phyloP scores from a whole-genome alignment of 2,888 invertebrate genomes.

The Dasypogon diadema region DNA sequence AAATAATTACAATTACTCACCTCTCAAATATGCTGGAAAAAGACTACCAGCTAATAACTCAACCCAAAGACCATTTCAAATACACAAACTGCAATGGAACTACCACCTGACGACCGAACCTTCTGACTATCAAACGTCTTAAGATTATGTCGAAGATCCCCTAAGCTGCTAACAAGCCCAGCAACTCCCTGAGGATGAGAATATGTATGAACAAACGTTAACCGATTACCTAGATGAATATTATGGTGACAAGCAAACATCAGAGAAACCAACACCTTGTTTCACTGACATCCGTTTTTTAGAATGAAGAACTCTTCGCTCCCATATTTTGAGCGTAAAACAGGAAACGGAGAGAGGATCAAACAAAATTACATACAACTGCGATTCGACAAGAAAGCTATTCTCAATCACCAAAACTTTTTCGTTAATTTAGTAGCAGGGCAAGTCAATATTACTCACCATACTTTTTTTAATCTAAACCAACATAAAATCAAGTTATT shows the following conservation, averaged over 20 bases:
- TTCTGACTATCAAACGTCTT: not conserved
- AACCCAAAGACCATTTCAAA: not conserved
- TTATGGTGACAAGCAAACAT: not conserved
- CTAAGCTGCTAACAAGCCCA: not conserved
- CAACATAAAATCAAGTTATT: no score
- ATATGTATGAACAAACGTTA: conserved; percentile 6
- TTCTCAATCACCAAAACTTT: no score
- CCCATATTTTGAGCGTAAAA: conserved; percentile 36
- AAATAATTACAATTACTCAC: conserved; percentile 6
- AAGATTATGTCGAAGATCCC: not conserved
- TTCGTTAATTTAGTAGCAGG: no score
- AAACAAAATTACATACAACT: conserved; percentile 22
- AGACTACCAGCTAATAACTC: conserved; percentile 28
- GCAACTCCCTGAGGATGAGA: not conserved
- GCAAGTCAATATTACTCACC: no score
- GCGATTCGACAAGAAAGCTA: no score
- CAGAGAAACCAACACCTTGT: not conserved
- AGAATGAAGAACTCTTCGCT: conserved; percentile 50
- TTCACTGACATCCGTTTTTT: conserved; percentile 46
- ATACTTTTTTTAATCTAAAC: no score
- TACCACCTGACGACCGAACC: not conserved
- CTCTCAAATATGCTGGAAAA: conserved; percentile 15
- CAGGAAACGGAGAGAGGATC: conserved; percentile 17
- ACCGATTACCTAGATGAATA: not conserved
- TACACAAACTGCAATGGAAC: conserved; percentile 9